phyloP scores from a whole-genome alignment of 2,113 vertebrate species.

The Pituophis catenifer region DNA sequence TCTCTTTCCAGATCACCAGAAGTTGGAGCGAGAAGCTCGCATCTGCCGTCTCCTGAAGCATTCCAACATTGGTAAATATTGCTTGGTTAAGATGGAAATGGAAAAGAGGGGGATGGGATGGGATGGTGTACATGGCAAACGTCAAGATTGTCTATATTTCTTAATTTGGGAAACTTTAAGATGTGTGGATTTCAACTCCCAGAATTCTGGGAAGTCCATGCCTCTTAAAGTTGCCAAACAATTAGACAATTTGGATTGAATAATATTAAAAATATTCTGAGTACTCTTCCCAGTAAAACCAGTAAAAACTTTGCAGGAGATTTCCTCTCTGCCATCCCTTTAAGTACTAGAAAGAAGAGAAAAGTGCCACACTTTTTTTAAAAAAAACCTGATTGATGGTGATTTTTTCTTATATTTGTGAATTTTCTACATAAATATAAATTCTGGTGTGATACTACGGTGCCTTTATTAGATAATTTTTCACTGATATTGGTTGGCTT shows the following conservation, averaged over 20 bases:
- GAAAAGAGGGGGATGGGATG: neutral
- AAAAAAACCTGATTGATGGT: neutral
- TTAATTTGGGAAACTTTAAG: neutral
- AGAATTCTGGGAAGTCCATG: neutral
- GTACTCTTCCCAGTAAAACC: neutral
- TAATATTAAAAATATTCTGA: neutral
- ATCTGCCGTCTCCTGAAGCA: slow-evolving; percentile 95
- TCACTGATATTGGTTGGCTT: neutral
- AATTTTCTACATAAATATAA: neutral
- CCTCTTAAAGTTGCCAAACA: neutral
- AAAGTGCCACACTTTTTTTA: too few species aligned
- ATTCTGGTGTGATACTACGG: neutral
- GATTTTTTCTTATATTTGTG: neutral
- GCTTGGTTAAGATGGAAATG: neutral
- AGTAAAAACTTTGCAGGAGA: neutral
- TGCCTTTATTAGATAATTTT: neutral
- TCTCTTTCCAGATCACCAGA: slow-evolving; percentile 87
- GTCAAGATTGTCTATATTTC: neutral
- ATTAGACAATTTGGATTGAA: neutral
- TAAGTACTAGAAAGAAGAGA: neutral
- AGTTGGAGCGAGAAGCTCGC: slow-evolving; percentile 91
- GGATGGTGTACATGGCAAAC: neutral
- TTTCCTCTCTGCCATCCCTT: neutral
- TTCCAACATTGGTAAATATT: slow-evolving; percentile 88
- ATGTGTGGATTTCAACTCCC: neutral